A percentile compares a stretch with the other conserved stretches of the same genome.
phyloP scores from a whole-genome alignment of 2,888 invertebrate species.

The Silvanus unidentatus region DNA sequence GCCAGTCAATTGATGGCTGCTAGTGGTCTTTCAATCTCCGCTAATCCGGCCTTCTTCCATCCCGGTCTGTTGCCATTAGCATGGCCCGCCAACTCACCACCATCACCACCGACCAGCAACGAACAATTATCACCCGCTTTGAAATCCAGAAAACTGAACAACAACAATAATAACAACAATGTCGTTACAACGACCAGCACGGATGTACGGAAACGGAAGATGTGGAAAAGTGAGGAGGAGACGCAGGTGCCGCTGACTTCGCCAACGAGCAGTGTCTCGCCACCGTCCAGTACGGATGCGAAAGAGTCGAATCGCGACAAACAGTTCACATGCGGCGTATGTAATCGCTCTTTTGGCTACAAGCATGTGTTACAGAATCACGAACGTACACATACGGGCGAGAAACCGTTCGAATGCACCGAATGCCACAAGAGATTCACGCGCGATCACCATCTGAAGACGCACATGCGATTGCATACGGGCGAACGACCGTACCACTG shows the following conservation, averaged over 20 bases:
- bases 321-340: constrained; percentile 82
- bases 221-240: constrained; percentile 33
- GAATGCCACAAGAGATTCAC: constrained; percentile 90
- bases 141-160: constrained; percentile 38
- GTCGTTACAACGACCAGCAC: constrained; percentile 48
- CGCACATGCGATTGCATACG: constrained; percentile 87
- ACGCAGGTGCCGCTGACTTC: constrained; percentile 49
- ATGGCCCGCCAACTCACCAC: constrained; percentile 48
- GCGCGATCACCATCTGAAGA: constrained; percentile 87
- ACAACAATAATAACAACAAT: constrained; percentile 35
- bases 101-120: constrained; percentile 47
- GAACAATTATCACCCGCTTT: constrained; percentile 43
- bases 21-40: constrained; percentile 54
- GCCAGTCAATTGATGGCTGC: constrained; percentile 52
- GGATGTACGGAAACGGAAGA: constrained; percentile 29
- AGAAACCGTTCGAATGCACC: constrained; percentile 88
- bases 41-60: constrained; percentile 55
- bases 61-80: constrained; percentile 57
- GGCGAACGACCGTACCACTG: constrained; percentile 92
- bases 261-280: constrained; percentile 53
- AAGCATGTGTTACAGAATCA: constrained; percentile 93
- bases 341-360: constrained; percentile 85
- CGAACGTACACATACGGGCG: constrained; percentile 90
- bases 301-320: constrained; percentile 57
- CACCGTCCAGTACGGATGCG: constrained; percentile 42